Evolutionary conservation across 2,113 vertebrate species (phyloP), one percentile per base, ranked within the genome.

Genomic region (Orycteropus afer): DNA sequence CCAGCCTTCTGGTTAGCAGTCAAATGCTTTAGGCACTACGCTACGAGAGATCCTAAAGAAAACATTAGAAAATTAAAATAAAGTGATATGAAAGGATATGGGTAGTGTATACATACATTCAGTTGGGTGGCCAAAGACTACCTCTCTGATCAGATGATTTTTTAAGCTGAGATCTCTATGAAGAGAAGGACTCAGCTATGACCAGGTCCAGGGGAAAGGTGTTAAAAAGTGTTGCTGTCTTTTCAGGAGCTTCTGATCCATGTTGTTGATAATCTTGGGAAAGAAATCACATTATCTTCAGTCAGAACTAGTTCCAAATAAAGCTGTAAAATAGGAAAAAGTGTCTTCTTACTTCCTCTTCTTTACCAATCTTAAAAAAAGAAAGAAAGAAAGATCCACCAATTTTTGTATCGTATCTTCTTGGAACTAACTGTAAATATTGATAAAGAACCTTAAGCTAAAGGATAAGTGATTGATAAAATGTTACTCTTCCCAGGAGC

Each of bases 191-290:
- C 25, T 42, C 71, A 79, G 51, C 15, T 55, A 51, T 15, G n/a
- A 90, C 78, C 42, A 85, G 73, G 42, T 40, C 42, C 59, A 77
- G 34, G 25, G 14, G 42, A 73, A 80, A 71, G 76, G 10, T 20
- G 45, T 79, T 17, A 49, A 25, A 40, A 89, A 11, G 47, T 57
- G 12, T 53, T 25, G 8, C 49, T 76, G 4, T 55, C 57, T 83
- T 77, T 83, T 69, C 27, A 10, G 34, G 59, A 37, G 40, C 13
- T 85, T 61, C 71, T 61, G 34, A 51, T 51, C 53, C 27, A 78
- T 78, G 59, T 90, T n/a, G 51, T 79, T 90, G 71, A 90, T 42
- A 71, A 90, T 79, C 6, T n/a, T 59, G 42, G 80, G n/a, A 57
- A 59, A 47, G 8, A 69, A 65, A 59, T 71, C 57, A 42, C 11